Evolutionary conservation across 2,797 vertebrate genomes (phyloP).

Genomic region (Pseudomugil gertrudae): DNA sequence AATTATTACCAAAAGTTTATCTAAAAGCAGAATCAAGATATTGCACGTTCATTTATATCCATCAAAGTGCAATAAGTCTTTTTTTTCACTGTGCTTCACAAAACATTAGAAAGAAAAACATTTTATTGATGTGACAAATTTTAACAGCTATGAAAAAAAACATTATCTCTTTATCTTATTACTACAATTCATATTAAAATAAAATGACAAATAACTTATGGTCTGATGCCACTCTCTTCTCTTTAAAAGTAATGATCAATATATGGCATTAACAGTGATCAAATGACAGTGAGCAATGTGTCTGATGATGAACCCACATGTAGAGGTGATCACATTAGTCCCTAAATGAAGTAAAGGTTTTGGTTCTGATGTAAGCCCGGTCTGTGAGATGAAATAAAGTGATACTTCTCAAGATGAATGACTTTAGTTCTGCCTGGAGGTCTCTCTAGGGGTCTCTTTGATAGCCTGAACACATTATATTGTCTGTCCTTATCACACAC

Average conservation of each 20-base stretch:
- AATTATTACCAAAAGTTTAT: no score
- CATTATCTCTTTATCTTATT: not conserved
- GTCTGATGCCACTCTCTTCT: not conserved
- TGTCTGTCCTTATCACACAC: slow-evolving; percentile 14
- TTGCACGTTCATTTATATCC: not conserved
- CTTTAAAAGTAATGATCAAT: slow-evolving; percentile 4
- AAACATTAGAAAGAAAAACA: no score
- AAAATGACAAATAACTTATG: not conserved
- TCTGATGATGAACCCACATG: not conserved
- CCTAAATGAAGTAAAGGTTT: slow-evolving; percentile 13
- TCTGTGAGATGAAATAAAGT: slow-evolving; percentile 19
- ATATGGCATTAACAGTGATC: slow-evolving; percentile 5
- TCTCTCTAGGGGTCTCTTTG: slow-evolving; percentile 22
- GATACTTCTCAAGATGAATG: slow-evolving; percentile 13
- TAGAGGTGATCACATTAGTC: not conserved
- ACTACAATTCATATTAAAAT: not conserved
- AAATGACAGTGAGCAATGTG: slow-evolving; percentile 1
- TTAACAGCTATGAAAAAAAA: not conserved
- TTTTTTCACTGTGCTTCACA: no score
- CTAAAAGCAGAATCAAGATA: not conserved
- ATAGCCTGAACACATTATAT: slow-evolving; percentile 19
- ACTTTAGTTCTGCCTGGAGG: slow-evolving; percentile 20
- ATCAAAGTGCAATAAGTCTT: no score
- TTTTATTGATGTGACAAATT: not conserved
- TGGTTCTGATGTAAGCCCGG: slow-evolving; percentile 11